Conservation (phyloP, 2,888 invertebrate genomes). For the Metopia argyrocephala region DNA sequence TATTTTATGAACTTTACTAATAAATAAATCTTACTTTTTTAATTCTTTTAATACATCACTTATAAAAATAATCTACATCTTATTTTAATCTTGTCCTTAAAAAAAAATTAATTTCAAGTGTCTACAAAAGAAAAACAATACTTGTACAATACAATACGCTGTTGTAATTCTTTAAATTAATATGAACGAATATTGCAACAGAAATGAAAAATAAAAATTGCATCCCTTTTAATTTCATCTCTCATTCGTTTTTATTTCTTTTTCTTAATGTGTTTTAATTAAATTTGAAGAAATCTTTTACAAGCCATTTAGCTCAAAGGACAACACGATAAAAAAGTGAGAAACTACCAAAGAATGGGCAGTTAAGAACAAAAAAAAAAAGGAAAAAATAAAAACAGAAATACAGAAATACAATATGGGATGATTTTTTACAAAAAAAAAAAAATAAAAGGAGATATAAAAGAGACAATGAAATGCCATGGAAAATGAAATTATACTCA, state of each 20-base stretch:
- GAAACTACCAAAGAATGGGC: neutral
- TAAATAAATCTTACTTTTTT: too few relatives aligned
- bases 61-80: too few relatives aligned
- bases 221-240: conserved; percentile 22
- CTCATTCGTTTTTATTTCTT: conserved; percentile 32
- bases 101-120: conserved; percentile 30
- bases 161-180: conserved; percentile 61
- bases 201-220: conserved; percentile 17
- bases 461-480: conserved; percentile 39
- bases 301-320: conserved; percentile 62
- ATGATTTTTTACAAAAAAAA: conserved; percentile 17
- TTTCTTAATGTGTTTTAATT: conserved; percentile 61
- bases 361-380: conserved; percentile 10
- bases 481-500: conserved; percentile 50
- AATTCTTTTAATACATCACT: too few relatives aligned
- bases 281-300: conserved; percentile 63
- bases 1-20: too few relatives aligned
- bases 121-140: neutral
- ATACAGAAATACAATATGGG: conserved; percentile 3
- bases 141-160: conserved; percentile 39
- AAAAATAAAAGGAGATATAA: neutral
- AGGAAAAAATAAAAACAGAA: neutral
- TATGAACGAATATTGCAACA: conserved; percentile 51
- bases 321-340: conserved; percentile 44
- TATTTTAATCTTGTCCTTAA: too few relatives aligned